These are phyloP conservation scores for Piaya cayana DNA, from an alignment of 2,113 vertebrate genomes.

Conservation along the genomic window DNA sequence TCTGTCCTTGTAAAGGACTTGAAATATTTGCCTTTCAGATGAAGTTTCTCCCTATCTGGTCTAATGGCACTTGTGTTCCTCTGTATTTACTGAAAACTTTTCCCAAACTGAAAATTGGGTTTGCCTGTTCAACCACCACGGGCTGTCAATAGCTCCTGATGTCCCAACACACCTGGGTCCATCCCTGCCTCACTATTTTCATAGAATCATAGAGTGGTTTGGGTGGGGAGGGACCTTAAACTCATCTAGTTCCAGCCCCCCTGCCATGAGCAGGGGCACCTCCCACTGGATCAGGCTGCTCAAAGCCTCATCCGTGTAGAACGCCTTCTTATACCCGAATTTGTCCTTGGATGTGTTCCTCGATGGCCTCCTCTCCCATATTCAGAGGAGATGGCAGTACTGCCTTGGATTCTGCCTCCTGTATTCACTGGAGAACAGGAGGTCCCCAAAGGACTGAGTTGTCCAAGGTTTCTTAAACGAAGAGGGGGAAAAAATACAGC, in stretches of 20 bases:
- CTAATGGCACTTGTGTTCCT: background rate
- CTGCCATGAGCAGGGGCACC: too few relatives aligned
- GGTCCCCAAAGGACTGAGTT: accelerated
- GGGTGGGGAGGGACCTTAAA: too few relatives aligned
- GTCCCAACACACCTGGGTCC: too few relatives aligned
- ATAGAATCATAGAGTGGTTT: too few relatives aligned
- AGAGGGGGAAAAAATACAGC: background rate
- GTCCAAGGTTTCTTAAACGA: background rate
- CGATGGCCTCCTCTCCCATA: accelerated
- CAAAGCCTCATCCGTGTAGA: too few relatives aligned
- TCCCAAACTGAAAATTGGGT: background rate
- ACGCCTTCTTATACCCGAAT: too few relatives aligned
- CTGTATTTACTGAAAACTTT: background rate
- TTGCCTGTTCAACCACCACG: background rate
- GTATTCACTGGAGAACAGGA: background rate
- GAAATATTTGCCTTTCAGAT: background rate
- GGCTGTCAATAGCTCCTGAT: too few relatives aligned
- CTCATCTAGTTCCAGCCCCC: too few relatives aligned
- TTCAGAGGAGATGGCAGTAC: background rate
- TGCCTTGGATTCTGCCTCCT: background rate
- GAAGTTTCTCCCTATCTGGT: background rate
- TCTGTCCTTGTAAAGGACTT: background rate
- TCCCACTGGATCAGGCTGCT: too few relatives aligned
- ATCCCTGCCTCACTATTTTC: too few relatives aligned
- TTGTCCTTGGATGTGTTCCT: background rate